Conservation (phyloP, 2,888 invertebrate species). For the Lordiphosa fenestrarum region DNA sequence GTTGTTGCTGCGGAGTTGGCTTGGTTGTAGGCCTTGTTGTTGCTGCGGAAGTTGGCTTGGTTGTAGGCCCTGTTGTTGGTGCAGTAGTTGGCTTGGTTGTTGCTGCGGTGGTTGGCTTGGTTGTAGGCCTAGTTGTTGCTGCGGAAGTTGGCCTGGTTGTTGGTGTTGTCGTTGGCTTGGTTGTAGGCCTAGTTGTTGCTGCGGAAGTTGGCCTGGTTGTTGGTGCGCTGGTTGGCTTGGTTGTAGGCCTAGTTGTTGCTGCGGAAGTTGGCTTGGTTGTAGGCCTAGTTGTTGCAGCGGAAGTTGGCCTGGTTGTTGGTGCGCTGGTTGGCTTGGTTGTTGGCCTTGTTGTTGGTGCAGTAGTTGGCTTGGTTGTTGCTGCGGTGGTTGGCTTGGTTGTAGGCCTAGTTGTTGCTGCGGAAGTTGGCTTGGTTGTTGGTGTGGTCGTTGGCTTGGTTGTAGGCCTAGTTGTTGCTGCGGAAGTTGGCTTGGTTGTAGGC, state of each 20-base stretch:
- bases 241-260: too few species aligned
- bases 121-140: neutral
- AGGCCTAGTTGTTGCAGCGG: neutral
- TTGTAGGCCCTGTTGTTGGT: too few species aligned
- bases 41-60: neutral
- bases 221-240: neutral
- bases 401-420: neutral
- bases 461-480: neutral
- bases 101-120: neutral
- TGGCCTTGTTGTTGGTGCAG: too few species aligned
- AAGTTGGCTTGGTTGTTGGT: neutral
- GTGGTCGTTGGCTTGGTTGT: neutral
- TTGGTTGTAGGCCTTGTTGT: neutral
- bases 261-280: too few species aligned
- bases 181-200: neutral
- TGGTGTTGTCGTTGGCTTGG: neutral
- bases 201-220: too few species aligned
- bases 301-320: too few species aligned
- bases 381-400: neutral
- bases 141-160: constrained; percentile 1
- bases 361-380: neutral
- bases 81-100: neutral
- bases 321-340: too few species aligned
- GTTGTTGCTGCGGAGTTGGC: constrained; percentile 4
- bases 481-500: constrained; percentile 13